Percentiles rank a stretch among this genome's conserved stretches.
These are phyloP conservation scores for Rhipidura dahli DNA, from an alignment of 2,113 vertebrate species.

Conservation along the genomic window DNA sequence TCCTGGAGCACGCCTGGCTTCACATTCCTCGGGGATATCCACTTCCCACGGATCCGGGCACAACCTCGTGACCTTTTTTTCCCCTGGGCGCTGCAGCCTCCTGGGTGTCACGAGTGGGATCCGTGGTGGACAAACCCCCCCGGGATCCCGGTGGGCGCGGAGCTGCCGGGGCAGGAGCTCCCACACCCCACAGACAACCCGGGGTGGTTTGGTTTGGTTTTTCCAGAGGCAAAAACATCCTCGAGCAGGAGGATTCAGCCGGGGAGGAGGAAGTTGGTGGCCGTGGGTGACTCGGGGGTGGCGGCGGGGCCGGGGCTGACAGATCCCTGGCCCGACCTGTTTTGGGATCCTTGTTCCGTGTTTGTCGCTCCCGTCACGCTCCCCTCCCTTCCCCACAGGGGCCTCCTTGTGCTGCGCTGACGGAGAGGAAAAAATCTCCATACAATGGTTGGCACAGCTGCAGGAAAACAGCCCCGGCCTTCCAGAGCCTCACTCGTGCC, in stretches of 20 bases:
- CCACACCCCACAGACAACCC: rapidly evolving
- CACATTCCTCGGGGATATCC: rapidly evolving
- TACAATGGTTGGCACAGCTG: conserved; percentile 21
- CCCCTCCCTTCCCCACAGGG: not conserved
- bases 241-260: not conserved
- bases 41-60: not conserved
- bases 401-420: not conserved
- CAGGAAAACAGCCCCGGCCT: not conserved
- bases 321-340: not conserved
- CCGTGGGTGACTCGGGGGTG: not conserved
- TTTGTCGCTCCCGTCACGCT: not conserved
- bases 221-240: not conserved
- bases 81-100: not conserved
- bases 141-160: not conserved
- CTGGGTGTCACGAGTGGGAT: rapidly evolving
- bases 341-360: not conserved
- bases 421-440: not conserved
- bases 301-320: not conserved
- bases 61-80: rapidly evolving
- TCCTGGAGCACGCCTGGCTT: not conserved
- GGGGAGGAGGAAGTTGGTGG: not conserved
- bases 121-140: not conserved
- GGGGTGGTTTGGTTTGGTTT: no score
- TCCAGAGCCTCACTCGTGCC: not conserved
- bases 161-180: not conserved